phyloP scores from a whole-genome alignment of 2,888 invertebrate species.

The Phytoseiulus persimilis region DNA sequence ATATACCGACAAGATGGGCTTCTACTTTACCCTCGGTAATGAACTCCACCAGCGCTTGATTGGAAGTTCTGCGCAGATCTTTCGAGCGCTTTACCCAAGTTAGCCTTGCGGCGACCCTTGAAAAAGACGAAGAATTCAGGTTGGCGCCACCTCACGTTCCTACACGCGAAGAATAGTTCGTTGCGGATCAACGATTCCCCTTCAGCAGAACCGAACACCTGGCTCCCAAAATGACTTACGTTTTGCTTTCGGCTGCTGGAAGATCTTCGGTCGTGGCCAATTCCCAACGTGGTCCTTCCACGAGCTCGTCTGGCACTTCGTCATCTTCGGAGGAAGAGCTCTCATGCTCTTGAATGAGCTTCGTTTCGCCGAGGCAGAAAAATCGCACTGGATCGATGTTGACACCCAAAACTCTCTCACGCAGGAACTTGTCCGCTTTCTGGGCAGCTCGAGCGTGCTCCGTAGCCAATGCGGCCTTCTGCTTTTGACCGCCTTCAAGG shows the following conservation, averaged over 20 bases:
- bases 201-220: too few species aligned
- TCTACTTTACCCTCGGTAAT: conserved; percentile 9
- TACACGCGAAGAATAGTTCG: too few species aligned
- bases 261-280: background rate
- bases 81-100: background rate
- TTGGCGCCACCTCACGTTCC: too few species aligned
- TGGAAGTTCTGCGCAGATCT: background rate
- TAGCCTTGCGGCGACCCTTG: background rate
- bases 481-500: background rate
- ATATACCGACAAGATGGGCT: conserved; percentile 21
- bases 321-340: conserved; percentile 31
- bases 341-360: conserved; percentile 17
- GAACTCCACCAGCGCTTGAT: conserved; percentile 25
- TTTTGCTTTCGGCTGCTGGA: background rate
- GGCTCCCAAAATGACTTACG: background rate
- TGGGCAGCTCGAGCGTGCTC: conserved; percentile 30
- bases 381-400: conserved; percentile 26
- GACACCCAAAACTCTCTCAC: conserved; percentile 8
- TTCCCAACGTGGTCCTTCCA: background rate
- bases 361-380: conserved; percentile 32
- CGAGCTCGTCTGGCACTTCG: background rate
- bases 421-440: conserved; percentile 32
- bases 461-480: background rate
- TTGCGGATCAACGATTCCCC: too few species aligned
- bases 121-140: background rate